Base-by-base conservation (phyloP, 2,888 invertebrate species). In the Bellardia pandia region DNA sequence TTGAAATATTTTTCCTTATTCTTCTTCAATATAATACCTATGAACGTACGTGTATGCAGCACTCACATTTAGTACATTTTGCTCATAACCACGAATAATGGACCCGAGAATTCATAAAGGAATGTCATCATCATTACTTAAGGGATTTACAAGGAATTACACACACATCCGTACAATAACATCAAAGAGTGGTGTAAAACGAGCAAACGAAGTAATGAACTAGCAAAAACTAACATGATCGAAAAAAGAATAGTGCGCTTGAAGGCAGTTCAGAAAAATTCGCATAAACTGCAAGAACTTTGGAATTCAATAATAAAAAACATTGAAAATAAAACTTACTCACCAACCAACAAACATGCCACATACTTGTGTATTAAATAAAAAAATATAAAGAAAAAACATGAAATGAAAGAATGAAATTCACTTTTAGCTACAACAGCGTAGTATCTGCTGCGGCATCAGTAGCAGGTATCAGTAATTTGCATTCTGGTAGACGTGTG, bases 81-180 rank as follows among this genome's bases (percentile, higher is more conserved):
- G 68, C 77, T 78, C 16, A 77, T 69, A 84, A 80, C 80, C 74
- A 84, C 84, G 74, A 80, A 87, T 81, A 85, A 85, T 85, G 77
- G 77, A 84, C 51, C 74, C 69, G 74, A 85, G 87, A 81, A 87
- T 87, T 77, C 85, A 87, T 87, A 87, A 87, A 87, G 79, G 85
- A 87, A 85, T 87, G 87, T 85, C 87, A 87, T 87, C 84, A 86
- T 86, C 81, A 81, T 85, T 81, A 78, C 85, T 85, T 78, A 48
- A 81, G 75, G 78, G 85, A 85, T 58, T 85, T 87, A 85, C 74
- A 78, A 78, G 81, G 77, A 64, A 81, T 81, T 69, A 81, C 74
- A 81, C 53, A 80, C 66, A 45, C 40, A 68, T 37, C 3, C 37
- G 14, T 64, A 33, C 66, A 56, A 37, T 58, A n/a, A 58, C 42